Base-by-base conservation (phyloP, 1,140 invertebrate species). In the Leptopilina clavipes region DNA sequence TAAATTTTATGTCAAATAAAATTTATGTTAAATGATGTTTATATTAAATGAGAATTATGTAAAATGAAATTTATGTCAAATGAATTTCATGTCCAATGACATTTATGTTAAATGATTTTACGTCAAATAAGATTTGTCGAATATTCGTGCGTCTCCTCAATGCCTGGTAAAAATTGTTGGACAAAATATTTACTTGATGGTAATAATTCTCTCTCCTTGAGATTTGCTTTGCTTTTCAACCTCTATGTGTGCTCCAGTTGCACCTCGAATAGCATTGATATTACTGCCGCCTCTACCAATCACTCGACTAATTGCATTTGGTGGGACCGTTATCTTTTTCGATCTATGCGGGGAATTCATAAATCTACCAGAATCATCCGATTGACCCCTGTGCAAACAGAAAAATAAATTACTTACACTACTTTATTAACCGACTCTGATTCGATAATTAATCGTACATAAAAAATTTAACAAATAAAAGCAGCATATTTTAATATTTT, bases 141-240 rank as follows among this genome's bases (percentile, higher is more conserved):
- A n/a, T n/a, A n/a, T n/a, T n/a, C n/a, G n/a, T n/a, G n/a, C n/a
- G n/a, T n/a, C n/a, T n/a, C n/a, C n/a, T n/a, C n/a, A n/a, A n/a
- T n/a, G n/a, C n/a, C n/a, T n/a, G n/a, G n/a, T n/a, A n/a, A n/a
- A n/a, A n/a, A n/a, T n/a, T n/a, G n/a, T n/a, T n/a, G n/a, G n/a
- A n/a, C n/a, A n/a, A 40, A 25, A 19, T 72, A 91, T 92, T 92
- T 87, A 96, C 95, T 97, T 98, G 82, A 99, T 98, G 12, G 97
- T 98, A 76, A 99, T 98, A 81, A 95, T 96, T 84, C 98, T 92
- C 89, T 99, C 98, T 37, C 96, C 96, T 90, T 97, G 96, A 11
- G 96, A 96, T 92, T 98, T 98, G 85, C 94, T 95, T 90, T 98
- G 97, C 87, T 99, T 99, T 88, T 99, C 98, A 1, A 99, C 97